phyloP scores from a whole-genome alignment of 2,113 vertebrate genomes.

The Rhinolophus ferrumequinum region DNA sequence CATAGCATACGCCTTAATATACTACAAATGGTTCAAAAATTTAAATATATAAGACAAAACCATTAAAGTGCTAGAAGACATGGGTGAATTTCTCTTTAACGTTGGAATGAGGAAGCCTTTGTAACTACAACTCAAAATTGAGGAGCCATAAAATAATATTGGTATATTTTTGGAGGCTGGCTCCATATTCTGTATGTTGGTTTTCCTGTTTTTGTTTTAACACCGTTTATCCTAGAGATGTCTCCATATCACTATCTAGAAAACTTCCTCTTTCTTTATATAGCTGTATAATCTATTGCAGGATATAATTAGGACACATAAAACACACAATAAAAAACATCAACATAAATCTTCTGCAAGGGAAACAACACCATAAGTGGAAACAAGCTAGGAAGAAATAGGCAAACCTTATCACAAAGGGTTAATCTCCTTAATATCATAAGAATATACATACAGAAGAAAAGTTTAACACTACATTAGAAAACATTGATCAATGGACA shows the following conservation, averaged over 20 bases:
- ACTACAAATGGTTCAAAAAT: neutral
- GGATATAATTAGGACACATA: neutral
- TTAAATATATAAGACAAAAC: neutral
- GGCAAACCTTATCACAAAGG: neutral
- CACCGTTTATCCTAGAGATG: neutral
- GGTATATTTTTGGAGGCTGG: neutral
- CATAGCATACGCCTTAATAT: neutral
- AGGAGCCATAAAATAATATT: neutral
- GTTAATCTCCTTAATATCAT: neutral
- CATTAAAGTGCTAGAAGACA: neutral
- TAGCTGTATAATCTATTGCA: neutral
- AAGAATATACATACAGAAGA: neutral
- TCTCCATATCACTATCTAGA: neutral
- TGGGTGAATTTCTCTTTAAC: neutral
- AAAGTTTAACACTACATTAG: neutral
- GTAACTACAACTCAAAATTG: neutral
- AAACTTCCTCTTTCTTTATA: neutral
- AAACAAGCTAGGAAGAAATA: neutral
- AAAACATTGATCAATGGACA: neutral
- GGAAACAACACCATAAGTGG: neutral
- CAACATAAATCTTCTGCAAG: neutral
- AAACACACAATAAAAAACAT: neutral
- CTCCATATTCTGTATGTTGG: neutral
- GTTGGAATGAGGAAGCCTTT: neutral
- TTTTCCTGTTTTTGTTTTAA: neutral